Percentiles rank a stretch among this genome's conserved stretches.
These are phyloP conservation scores for Puffinus mauretanicus DNA, from an alignment of 2,113 vertebrate genomes.

Conservation along the genomic window DNA sequence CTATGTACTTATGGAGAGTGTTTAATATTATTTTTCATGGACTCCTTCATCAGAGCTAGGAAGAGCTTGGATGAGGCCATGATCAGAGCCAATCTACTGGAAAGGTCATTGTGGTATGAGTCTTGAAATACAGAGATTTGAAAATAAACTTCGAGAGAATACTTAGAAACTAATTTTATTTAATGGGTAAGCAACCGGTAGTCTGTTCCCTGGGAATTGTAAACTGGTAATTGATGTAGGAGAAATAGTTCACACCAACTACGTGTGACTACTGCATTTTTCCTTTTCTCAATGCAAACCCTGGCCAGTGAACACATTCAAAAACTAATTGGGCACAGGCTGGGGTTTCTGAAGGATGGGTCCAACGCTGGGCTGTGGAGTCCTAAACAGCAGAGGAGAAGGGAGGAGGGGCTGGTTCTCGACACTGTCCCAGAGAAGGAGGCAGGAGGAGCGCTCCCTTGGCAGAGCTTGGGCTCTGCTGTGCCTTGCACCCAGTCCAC, in stretches of 20 bases:
- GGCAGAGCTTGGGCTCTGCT: neutral
- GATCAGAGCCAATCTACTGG: neutral
- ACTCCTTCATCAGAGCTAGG: neutral
- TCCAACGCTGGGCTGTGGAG: neutral
- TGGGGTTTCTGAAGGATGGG: neutral
- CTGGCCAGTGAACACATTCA: neutral
- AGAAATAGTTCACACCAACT: neutral
- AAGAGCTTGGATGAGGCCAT: neutral
- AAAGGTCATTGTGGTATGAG: neutral
- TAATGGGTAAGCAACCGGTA: neutral
- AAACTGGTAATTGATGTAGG: neutral
- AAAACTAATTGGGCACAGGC: neutral
- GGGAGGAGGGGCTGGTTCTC: neutral
- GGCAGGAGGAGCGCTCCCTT: neutral
- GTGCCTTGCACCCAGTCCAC: neutral
- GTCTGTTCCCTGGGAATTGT: neutral
- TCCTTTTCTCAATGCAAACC: neutral
- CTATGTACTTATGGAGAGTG: neutral
- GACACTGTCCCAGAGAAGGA: neutral
- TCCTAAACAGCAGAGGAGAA: neutral
- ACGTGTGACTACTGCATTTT: neutral
- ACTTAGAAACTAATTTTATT: neutral
- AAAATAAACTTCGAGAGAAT: neutral
- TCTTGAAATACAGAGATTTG: neutral
- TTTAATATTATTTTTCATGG: neutral